Evolutionary conservation across 2,888 invertebrate genomes (phyloP).

Genomic region (Standfussiana lucernea): DNA sequence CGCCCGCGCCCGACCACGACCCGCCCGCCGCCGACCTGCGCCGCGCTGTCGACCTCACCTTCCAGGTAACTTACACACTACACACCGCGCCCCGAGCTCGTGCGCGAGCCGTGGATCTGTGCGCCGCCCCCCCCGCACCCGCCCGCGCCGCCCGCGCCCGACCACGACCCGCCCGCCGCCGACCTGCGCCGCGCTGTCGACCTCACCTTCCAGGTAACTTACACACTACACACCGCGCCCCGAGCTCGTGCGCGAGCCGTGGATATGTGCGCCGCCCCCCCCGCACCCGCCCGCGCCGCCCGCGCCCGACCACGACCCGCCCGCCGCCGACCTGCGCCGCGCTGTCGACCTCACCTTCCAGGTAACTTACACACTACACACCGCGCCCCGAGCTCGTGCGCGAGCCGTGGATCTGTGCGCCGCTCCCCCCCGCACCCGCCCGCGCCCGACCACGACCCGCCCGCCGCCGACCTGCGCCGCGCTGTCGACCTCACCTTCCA

Average conservation of each 20-base stretch:
- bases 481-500: conserved; percentile 87
- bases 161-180: conserved; percentile 94
- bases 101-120: background rate
- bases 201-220: conserved; percentile 83
- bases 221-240: conserved; percentile 22
- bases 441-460: too few species aligned
- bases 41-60: conserved; percentile 87
- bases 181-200: conserved; percentile 89
- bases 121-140: conserved; percentile 76
- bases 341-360: conserved; percentile 87
- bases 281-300: conserved; percentile 78
- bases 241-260: background rate
- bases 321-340: conserved; percentile 93
- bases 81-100: background rate
- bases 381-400: background rate
- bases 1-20: conserved; percentile 80
- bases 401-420: background rate
- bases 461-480: conserved; percentile 93
- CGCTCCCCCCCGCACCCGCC: too few species aligned
- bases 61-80: conserved; percentile 74
- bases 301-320: conserved; percentile 90
- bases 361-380: conserved; percentile 65
- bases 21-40: conserved; percentile 95
- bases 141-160: conserved; percentile 79
- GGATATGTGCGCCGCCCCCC: conserved; percentile 68